These are phyloP conservation scores for Hypercompe scribonia DNA, from an alignment of 2,888 invertebrate species.

Conservation along the genomic window DNA sequence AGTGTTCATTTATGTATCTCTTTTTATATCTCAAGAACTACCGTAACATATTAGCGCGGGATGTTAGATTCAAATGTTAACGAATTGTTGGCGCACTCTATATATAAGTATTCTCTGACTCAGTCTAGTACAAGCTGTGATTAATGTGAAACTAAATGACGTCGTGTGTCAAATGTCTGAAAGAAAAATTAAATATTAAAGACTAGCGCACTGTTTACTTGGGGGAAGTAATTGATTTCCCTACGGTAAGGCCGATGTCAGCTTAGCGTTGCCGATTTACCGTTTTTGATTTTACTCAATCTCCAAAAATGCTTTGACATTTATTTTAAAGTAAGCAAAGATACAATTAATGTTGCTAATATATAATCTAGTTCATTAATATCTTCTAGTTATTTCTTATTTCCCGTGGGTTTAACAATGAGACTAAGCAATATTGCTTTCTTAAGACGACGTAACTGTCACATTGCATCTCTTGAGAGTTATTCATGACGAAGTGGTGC, in stretches of 20 bases:
- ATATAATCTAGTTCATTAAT: neutral
- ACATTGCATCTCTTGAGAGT: neutral
- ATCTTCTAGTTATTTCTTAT: neutral
- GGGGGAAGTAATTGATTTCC: neutral
- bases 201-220: no score
- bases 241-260: neutral
- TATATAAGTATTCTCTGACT: no score
- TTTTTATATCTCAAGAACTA: no score
- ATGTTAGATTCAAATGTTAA: no score
- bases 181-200: no score
- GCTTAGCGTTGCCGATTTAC: neutral
- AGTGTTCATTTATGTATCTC: neutral
- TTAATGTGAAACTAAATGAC: no score
- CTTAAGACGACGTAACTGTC: neutral
- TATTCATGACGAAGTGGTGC: neutral
- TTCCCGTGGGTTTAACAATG: conserved; percentile 1
- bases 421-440: neutral
- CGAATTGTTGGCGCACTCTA: no score
- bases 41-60: no score
- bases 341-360: neutral
- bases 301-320: neutral
- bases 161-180: no score
- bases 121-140: no score
- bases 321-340: neutral
- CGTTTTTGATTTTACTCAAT: neutral